Base-by-base conservation (phyloP, 2,888 invertebrate species). In the Sussaba pulchella region DNA sequence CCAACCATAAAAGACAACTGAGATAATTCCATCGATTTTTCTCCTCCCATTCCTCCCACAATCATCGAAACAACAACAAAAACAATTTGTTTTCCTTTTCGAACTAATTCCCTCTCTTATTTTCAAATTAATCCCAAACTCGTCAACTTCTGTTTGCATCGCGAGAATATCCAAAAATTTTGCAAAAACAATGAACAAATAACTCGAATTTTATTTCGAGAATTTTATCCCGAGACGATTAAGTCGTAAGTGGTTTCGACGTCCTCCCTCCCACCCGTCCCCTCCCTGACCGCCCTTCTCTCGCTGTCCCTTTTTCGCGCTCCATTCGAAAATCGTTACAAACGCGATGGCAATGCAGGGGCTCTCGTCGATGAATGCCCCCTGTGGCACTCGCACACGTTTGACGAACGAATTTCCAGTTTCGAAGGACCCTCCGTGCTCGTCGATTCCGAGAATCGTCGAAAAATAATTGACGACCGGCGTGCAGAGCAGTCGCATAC, bases 381-480 rank as follows among this genome's bases (percentile, higher is more conserved):
- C 70, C 43, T 41, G 43, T 59, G 69, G 72, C 70, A 70, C 50
- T 75, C 69, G 31, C 31, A n/a, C n/a, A 64, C 59, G 73, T 66
- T 70, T 45, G 66, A 70, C 43, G 66, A 73, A 66, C 66, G 73
- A 69, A 78, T 81, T 81, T 77, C 61, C 77, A 81, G 77, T 74
- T 81, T 81, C 70, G 64, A 77, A 77, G 77, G 73, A 74, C 73
- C 67, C 66, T 50, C 4, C 69, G n/a, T 43, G 21, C 14, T 69
- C 43, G 8, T 1, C 43, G 70, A 75, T 84, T 83, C 83, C 82
- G 63, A 39, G 84, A 84, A 84, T 82, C 19, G 81, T 76, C 83
- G 78, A 82, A 84, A 84, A 84, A 31, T 84, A 84, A 84, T 84
- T 84, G 84, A 84, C 71, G 83, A 83, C 74, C 70, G 26, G 78